Evolutionary conservation across 2,888 invertebrate genomes (phyloP).

Genomic region (Nomada fucata): DNA sequence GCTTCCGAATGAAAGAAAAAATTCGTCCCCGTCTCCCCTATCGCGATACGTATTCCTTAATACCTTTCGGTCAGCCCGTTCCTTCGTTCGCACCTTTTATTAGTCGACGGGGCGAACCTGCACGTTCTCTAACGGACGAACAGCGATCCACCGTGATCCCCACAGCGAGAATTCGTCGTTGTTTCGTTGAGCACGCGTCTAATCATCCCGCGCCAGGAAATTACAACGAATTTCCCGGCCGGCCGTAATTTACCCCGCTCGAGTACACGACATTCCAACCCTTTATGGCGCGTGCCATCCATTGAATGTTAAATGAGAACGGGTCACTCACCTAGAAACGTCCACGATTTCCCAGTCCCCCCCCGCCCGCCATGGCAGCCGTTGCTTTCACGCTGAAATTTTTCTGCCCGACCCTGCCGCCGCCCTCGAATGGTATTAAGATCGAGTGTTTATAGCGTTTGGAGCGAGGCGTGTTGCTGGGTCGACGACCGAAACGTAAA

Average conservation of each 20-base stretch:
- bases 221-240: conserved; percentile 66
- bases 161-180: conserved; percentile 53
- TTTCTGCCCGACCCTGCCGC: conserved; percentile 9
- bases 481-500: conserved; percentile 1
- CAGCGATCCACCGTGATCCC: conserved; percentile 48
- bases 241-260: conserved; percentile 65
- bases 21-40: neutral
- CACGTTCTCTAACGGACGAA: conserved; percentile 27
- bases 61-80: too few relatives aligned
- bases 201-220: conserved; percentile 68
- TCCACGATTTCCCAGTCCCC: conserved; percentile 30
- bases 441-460: neutral
- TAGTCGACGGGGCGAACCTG: neutral
- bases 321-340: conserved; percentile 57
- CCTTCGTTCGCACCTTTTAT: neutral
- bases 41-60: neutral
- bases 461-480: neutral
- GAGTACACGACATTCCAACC: conserved; percentile 68
- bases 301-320: conserved; percentile 66
- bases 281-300: conserved; percentile 63
- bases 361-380: neutral
- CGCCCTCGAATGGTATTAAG: conserved; percentile 5
- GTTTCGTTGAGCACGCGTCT: conserved; percentile 62
- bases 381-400: conserved; percentile 11
- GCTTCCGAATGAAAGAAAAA: neutral